Conservation (phyloP, 2,113 vertebrate genomes). For the Scalopus aquaticus region DNA sequence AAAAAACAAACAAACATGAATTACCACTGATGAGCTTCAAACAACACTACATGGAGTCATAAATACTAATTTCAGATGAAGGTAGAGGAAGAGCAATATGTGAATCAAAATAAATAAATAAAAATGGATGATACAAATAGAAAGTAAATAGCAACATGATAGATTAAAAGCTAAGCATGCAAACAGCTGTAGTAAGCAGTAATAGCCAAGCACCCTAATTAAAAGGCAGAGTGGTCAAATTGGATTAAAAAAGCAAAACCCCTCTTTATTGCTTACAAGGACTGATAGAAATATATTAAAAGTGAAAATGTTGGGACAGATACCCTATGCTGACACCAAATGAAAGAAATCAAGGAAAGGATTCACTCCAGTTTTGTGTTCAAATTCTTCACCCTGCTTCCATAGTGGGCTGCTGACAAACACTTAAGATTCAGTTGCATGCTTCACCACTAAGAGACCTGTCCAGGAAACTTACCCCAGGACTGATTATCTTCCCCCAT, state of each 20-base stretch:
- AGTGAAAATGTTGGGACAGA: background rate
- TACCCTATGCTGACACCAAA: background rate
- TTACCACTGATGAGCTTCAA: background rate
- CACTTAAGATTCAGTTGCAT: background rate
- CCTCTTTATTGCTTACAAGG: background rate
- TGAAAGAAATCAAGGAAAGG: background rate
- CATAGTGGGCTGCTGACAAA: background rate
- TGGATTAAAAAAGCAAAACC: background rate
- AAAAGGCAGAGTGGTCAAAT: background rate
- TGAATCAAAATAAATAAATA: background rate
- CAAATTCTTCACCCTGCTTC: background rate
- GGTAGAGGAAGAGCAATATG: background rate
- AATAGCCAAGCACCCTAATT: background rate
- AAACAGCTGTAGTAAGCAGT: background rate
- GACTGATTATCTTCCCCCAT: background rate
- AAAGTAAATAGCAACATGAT: background rate
- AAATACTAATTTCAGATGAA: background rate
- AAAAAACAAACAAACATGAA: background rate
- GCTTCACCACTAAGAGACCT: background rate
- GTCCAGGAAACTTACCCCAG: too few relatives aligned
- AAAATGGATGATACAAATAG: background rate
- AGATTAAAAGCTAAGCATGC: background rate
- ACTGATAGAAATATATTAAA: background rate
- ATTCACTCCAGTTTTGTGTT: background rate
- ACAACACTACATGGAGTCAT: background rate